These are phyloP conservation scores for Tangachromis dhanisi DNA, from an alignment of 2,113 vertebrate genomes.

Conservation along the genomic window DNA sequence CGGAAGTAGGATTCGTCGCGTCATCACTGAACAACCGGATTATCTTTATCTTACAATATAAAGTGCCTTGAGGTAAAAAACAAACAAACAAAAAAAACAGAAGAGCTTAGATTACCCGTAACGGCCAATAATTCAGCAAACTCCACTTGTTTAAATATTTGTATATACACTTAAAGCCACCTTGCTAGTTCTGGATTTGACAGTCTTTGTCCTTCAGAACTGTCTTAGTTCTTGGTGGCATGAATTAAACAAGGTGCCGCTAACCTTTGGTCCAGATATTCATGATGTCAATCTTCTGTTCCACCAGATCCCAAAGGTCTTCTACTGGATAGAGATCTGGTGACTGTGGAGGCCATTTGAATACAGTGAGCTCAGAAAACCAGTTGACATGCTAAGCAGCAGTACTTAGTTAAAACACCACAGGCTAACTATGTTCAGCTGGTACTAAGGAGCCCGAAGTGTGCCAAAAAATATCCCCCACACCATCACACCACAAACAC, in stretches of 20 bases:
- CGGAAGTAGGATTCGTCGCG: too few species aligned
- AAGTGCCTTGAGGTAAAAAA: not conserved
- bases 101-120: not conserved
- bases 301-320: rapidly evolving
- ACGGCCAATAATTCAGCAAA: not conserved
- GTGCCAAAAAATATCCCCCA: not conserved
- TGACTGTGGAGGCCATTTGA: not conserved
- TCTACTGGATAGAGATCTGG: not conserved
- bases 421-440: not conserved
- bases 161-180: not conserved
- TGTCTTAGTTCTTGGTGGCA: not conserved
- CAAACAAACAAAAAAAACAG: not conserved
- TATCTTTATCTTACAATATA: not conserved
- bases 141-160: not conserved
- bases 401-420: not conserved
- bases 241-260: not conserved
- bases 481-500: not conserved
- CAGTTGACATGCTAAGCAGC: not conserved
- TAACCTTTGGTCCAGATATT: not conserved
- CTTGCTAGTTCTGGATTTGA: not conserved
- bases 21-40: too few species aligned
- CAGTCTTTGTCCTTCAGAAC: not conserved
- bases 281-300: not conserved
- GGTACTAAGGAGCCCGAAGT: not conserved
- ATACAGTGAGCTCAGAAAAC: not conserved